These are phyloP conservation scores for Myotis brandtii DNA, from an alignment of 2,113 vertebrate genomes.

Conservation along the genomic window DNA sequence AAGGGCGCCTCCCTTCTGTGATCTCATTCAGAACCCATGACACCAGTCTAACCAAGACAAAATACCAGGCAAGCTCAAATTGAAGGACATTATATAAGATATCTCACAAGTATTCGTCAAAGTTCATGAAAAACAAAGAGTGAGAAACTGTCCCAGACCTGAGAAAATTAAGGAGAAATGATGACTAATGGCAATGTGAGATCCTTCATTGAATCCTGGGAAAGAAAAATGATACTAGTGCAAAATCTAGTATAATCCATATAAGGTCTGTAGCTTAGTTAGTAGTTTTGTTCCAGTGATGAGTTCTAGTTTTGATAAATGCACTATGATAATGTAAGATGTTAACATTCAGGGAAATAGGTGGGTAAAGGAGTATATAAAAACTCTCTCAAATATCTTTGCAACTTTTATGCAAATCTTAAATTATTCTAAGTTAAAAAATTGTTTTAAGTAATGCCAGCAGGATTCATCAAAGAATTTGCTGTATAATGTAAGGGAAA, in stretches of 20 bases:
- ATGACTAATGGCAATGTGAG: neutral
- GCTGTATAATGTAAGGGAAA: neutral
- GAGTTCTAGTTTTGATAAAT: neutral
- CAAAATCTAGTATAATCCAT: neutral
- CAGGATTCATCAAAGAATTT: neutral
- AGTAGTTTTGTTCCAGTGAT: neutral
- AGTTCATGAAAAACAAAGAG: neutral
- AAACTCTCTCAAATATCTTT: neutral
- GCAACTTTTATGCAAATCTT: neutral
- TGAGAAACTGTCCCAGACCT: neutral
- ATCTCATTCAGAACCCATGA: neutral
- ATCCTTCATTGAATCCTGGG: neutral
- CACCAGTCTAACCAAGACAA: neutral
- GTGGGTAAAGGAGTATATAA: neutral
- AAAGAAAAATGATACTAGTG: neutral
- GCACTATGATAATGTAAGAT: neutral
- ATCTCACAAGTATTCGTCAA: neutral
- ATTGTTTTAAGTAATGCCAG: neutral
- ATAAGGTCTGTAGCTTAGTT: neutral
- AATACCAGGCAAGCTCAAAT: neutral
- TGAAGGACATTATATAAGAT: neutral
- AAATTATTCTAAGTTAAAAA: neutral
- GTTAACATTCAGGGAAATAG: neutral
- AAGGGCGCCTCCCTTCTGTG: neutral
- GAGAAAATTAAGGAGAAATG: neutral